Percentiles rank a stretch among this genome's conserved stretches.
Conservation (phyloP, 2,113 vertebrate species). For the Pseudorhombus dupliciocellatus region DNA sequence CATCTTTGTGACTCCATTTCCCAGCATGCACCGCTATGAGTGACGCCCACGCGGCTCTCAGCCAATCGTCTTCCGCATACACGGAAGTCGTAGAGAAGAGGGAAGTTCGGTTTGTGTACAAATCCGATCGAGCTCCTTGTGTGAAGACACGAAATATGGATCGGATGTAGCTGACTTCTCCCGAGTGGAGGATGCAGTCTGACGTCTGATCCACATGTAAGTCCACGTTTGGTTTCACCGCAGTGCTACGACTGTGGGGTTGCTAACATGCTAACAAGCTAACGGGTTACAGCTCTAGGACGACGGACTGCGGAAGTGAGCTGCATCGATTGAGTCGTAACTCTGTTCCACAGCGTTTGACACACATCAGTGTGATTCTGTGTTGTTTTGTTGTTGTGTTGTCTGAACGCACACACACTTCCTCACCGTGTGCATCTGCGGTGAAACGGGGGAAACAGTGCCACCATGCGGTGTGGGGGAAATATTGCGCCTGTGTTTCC, state of each 20-base stretch:
- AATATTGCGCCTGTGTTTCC: conserved; percentile 33
- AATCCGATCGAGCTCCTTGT: not conserved
- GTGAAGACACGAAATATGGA: not conserved
- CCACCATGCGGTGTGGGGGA: conserved; percentile 49
- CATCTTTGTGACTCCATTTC: conserved; percentile 46
- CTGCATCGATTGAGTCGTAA: not conserved
- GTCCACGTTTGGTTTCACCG: conserved; percentile 6
- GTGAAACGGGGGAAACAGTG: conserved; percentile 50
- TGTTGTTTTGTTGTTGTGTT: not conserved
- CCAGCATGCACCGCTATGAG: conserved; percentile 29
- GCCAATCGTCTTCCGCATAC: conserved; percentile 59
- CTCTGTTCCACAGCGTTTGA: too few species aligned
- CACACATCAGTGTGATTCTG: not conserved
- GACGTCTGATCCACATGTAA: conserved; percentile 32
- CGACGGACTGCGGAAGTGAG: not conserved
- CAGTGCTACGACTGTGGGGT: not conserved
- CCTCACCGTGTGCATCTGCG: not conserved
- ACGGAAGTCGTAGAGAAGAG: conserved; percentile 49
- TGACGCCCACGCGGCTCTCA: not conserved
- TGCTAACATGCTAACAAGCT: not conserved
- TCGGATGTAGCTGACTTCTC: not conserved
- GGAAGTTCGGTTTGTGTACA: conserved; percentile 68
- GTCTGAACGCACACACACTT: not conserved
- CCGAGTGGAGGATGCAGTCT: not conserved
- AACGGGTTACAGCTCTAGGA: not conserved